These are phyloP conservation scores for Lasiommata megera DNA, from an alignment of 2,888 invertebrate species.

Conservation along the genomic window DNA sequence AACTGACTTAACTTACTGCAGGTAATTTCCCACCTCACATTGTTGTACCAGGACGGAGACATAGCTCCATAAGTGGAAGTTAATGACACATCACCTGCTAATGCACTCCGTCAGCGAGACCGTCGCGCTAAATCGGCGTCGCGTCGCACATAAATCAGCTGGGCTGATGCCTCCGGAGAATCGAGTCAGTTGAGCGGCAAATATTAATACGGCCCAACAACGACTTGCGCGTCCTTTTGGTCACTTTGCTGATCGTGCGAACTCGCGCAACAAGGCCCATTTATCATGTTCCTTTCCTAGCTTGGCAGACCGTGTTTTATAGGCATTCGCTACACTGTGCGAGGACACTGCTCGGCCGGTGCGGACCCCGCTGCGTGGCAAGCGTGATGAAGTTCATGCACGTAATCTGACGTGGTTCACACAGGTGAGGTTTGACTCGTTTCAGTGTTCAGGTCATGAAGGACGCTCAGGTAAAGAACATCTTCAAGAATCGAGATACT, in stretches of 20 bases:
- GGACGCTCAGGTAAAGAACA: too few species aligned
- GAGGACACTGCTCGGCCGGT: too few species aligned
- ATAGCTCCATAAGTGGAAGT: background rate
- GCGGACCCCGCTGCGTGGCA: too few species aligned
- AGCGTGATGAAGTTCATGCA: too few species aligned
- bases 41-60: too few species aligned
- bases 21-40: too few species aligned
- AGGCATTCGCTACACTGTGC: background rate
- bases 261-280: constrained; percentile 1
- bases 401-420: too few species aligned
- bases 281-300: background rate
- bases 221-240: background rate
- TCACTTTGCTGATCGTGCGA: background rate
- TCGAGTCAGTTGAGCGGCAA: constrained; percentile 9
- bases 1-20: too few species aligned
- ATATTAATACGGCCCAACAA: constrained; percentile 11
- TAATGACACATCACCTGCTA: constrained; percentile 34
- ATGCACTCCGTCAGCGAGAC: constrained; percentile 30
- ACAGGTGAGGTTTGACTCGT: too few species aligned
- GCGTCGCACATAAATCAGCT: constrained; percentile 14
- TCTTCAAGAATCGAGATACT: too few species aligned
- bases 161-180: constrained; percentile 9
- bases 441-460: too few species aligned
- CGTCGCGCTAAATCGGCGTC: constrained; percentile 32
- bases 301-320: background rate